A percentile compares a stretch with the other conserved stretches of the same genome.
phyloP scores from a whole-genome alignment of 2,888 invertebrate species.

The Clusia tigrina region DNA sequence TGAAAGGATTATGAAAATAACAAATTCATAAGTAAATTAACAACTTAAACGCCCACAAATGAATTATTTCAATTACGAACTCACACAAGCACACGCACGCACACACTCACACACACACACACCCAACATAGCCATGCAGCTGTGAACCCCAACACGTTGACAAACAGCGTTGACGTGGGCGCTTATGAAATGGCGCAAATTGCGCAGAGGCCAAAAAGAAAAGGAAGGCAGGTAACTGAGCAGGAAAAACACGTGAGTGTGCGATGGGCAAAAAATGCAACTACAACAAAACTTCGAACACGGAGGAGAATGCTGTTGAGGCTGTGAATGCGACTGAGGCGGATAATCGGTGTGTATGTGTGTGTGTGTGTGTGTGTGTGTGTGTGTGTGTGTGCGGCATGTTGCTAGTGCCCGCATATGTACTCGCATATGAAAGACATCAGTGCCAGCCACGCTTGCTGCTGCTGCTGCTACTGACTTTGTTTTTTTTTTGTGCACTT shows the following conservation, averaged over 20 bases:
- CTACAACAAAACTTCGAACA: background rate
- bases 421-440: constrained; percentile 2
- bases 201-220: background rate
- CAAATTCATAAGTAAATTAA: constrained; percentile 35
- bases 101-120: background rate
- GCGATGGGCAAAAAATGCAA: constrained; percentile 12
- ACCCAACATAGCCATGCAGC: no score
- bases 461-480: background rate
- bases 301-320: background rate
- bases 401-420: background rate
- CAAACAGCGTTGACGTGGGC: constrained; percentile 20
- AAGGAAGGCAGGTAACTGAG: constrained; percentile 16
- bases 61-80: constrained; percentile 21
- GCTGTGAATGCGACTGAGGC: background rate
- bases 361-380: background rate
- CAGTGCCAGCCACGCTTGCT: background rate
- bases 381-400: constrained; percentile 1
- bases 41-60: constrained; percentile 41
- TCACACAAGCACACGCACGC: background rate
- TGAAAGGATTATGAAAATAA: constrained; percentile 14
- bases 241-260: constrained; percentile 20
- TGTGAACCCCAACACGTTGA: background rate
- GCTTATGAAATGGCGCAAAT: constrained; percentile 18
- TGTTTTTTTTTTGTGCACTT: background rate
- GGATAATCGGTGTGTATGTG: background rate